Base-by-base conservation (phyloP, 35 echinoderm and acorn worm genomes). In the Antedon bifida region DNA sequence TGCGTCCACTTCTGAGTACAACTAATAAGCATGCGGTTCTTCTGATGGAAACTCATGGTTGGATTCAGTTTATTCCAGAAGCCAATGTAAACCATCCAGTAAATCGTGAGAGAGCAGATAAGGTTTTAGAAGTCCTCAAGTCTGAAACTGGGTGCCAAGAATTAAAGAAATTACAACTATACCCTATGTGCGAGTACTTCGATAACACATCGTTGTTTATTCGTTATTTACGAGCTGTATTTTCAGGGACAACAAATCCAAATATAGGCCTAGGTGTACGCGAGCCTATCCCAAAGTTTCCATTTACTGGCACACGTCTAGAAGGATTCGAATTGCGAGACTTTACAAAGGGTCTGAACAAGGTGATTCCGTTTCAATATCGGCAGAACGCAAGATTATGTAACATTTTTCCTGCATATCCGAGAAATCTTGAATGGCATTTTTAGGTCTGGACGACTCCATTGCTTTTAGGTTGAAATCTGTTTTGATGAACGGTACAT, bases 341-440 rank as follows among this genome's bases (percentile, higher is more conserved):
- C 74, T 93, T 93, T 46, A 23, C 76, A 17, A 36, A 86, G 32
- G 76, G 34, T 13, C 38, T 79, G n/a, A 93, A 93, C 36, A 75
- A 34, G 21, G 84, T 93, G 17, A 36, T 81, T 38, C 87, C 91
- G 19, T 89, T 85, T 32, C 23, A 29, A 34, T 80, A 78, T 17
- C 87, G 87, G n/a, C 14, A 33, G 29, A 81, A 85, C 30, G 81
- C 32, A 9, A 78, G 91, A 80, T 39, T 45, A 30, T 29, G 86
- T 8, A 89, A 85, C 34, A 78, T 80, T 39, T 0, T 93, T 30
- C 19, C 32, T 0, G 91, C 84, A 30, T 28, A 26, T 0, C 64
- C 13, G 9, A 78, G 91, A 77, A 89, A 83, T 28, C 35, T 93
- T 4, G 91, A 93, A 87, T 93, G 91, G 91, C 39, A 44, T n/a